phyloP scores from a whole-genome alignment of 2,888 invertebrate genomes.

The Mesorhabditis spiculigera region DNA sequence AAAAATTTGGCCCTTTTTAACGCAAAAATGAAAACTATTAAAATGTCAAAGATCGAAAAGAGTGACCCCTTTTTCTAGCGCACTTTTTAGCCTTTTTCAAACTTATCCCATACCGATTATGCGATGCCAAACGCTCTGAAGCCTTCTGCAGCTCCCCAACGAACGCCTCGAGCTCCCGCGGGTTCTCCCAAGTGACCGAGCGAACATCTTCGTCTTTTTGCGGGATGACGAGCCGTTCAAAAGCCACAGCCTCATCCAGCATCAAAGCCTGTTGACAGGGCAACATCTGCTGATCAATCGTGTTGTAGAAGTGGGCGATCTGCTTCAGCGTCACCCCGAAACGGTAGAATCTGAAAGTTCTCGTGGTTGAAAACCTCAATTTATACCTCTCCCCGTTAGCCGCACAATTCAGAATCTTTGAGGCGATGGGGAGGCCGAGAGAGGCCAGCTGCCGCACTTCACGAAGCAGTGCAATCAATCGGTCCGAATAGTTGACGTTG shows the following conservation, averaged over 20 bases:
- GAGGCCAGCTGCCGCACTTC: conserved; percentile 79
- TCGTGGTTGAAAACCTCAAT: conserved; percentile 65
- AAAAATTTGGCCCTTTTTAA: conserved; percentile 14
- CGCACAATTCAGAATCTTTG: conserved; percentile 72
- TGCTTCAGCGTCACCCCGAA: conserved; percentile 47
- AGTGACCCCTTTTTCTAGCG: too few relatives aligned
- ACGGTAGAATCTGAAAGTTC: conserved; percentile 17
- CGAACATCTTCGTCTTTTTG: conserved; percentile 47
- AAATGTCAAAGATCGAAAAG: not conserved
- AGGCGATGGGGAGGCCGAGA: conserved; percentile 75
- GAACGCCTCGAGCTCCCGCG: conserved; percentile 79
- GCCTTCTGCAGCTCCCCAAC: conserved; percentile 77
- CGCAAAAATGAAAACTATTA: not conserved
- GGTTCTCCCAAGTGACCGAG: conserved; percentile 84
- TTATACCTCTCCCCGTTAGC: conserved; percentile 71
- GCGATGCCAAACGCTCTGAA: conserved; percentile 74
- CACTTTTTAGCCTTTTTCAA: not conserved
- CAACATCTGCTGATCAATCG: conserved; percentile 94
- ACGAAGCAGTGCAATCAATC: conserved; percentile 76
- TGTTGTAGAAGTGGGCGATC: conserved; percentile 76
- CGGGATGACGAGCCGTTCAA: conserved; percentile 77
- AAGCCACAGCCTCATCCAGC: conserved; percentile 83
- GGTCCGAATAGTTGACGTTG: conserved; percentile 83
- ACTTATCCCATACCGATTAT: conserved; percentile 63
- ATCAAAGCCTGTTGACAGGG: conserved; percentile 90